Base-by-base conservation (phyloP, 2,797 vertebrate genomes). In the Xenops minutus region DNA sequence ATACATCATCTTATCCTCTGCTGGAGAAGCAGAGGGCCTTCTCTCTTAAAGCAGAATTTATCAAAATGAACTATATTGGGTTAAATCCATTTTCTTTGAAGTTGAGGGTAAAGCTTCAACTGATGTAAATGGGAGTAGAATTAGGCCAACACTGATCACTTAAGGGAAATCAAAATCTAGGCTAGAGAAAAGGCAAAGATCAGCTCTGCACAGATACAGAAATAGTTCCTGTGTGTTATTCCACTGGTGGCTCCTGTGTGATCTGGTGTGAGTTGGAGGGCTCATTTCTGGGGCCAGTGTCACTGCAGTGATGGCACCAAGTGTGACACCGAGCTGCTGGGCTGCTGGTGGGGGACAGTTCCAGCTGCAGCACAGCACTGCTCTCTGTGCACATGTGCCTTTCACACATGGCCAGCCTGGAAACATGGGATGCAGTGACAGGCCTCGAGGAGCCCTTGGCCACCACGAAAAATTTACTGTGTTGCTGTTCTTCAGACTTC, bases 131-230 rank as follows among this genome's bases (percentile, higher is more conserved):
- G 78, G 79, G 81, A 83, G 68, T 67, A 89, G 91, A 96, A 96
- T 89, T 92, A 95, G 95, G 92, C 85, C 95, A 94, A 18, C 62
- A 4, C 85, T 72, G 77, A 92, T 89, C 89, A 92, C 89, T 91
- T 96, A 88, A 63, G 95, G 95, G 95, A 97, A 93, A 96, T 95
- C 16, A 75, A 87, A 94, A 97, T 96, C 94, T 95, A 96, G 89
- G 88, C 88, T 93, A 94, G 85, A 88, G 93, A 92, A 93, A 93
- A 95, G 93, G 86, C 91, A 83, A 93, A 94, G 96, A 95, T 96
- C 75, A 93, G 8, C 90, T 92, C 24, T 89, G 85, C 75, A 66
- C 54, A 52, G 78, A 69, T 85, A 83, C 81, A 91, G 95, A 94
- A 92, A 93, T 96, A 96, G 88, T 83, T 89, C 29, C 87, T 77